These are phyloP conservation scores for Neomonachus schauinslandi DNA, from an alignment of 2,113 vertebrate species.

Conservation along the genomic window DNA sequence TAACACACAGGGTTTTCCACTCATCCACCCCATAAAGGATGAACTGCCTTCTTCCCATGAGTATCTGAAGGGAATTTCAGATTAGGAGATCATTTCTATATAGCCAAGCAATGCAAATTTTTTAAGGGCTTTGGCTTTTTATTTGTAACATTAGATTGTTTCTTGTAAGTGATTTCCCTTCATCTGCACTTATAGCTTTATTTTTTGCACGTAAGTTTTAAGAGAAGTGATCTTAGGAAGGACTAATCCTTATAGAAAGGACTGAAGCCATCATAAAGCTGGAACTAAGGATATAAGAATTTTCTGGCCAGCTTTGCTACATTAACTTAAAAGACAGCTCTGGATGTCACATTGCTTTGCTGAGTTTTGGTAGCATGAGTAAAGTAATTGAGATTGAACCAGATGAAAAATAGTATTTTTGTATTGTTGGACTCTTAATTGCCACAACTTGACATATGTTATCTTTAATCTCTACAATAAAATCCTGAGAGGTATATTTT, in stretches of 20 bases:
- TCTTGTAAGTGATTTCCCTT: not conserved
- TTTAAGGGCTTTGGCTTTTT: not conserved
- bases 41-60: not conserved
- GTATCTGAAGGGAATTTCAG: not conserved
- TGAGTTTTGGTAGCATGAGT: not conserved
- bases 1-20: rapidly evolving
- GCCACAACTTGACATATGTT: not conserved
- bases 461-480: not conserved
- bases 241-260: not conserved
- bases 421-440: not conserved
- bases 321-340: not conserved
- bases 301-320: not conserved
- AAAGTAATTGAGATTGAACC: not conserved
- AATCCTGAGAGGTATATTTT: not conserved
- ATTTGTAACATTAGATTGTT: not conserved
- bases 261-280: not conserved
- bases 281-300: not conserved
- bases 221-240: not conserved
- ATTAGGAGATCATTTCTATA: not conserved
- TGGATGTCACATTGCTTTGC: not conserved
- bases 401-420: not conserved
- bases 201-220: not conserved
- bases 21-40: not conserved
- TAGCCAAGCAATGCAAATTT: not conserved
- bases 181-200: not conserved